Evolutionary conservation across 2,888 invertebrate genomes (phyloP).

Genomic region (Alviniconcha strummeri): DNA sequence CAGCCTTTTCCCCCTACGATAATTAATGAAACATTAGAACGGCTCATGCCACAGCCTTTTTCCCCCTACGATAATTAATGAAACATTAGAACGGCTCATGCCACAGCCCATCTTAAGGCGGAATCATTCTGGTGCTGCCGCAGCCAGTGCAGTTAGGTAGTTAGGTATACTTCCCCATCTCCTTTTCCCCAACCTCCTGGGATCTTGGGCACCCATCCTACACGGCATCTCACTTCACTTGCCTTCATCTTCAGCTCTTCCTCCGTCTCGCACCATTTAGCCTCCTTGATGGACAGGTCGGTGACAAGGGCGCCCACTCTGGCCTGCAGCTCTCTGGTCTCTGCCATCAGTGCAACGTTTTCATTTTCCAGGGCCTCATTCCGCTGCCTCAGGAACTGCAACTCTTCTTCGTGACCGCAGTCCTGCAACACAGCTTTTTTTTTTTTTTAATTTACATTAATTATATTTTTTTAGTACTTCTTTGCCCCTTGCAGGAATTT

Average conservation of each 20-base stretch:
- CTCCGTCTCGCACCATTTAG: constrained; percentile 67
- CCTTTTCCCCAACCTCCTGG: too few species aligned
- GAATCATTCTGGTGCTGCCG: too few species aligned
- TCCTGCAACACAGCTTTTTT: constrained; percentile 15
- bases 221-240: neutral
- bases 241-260: constrained; percentile 65
- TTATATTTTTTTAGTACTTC: neutral
- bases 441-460: neutral
- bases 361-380: constrained; percentile 58
- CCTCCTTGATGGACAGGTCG: constrained; percentile 67
- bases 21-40: too few species aligned
- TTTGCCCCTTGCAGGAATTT: neutral
- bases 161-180: too few species aligned
- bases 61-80: too few species aligned
- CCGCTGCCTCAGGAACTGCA: constrained; percentile 46
- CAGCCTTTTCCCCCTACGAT: too few species aligned
- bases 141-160: too few species aligned
- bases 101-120: too few species aligned
- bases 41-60: too few species aligned
- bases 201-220: too few species aligned
- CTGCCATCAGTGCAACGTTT: constrained; percentile 56
- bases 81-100: too few species aligned
- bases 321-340: constrained; percentile 58
- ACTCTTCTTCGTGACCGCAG: constrained; percentile 57
- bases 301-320: constrained; percentile 54